Base-by-base conservation (phyloP, 1,140 invertebrate genomes). In the Monochamus saltuarius region DNA sequence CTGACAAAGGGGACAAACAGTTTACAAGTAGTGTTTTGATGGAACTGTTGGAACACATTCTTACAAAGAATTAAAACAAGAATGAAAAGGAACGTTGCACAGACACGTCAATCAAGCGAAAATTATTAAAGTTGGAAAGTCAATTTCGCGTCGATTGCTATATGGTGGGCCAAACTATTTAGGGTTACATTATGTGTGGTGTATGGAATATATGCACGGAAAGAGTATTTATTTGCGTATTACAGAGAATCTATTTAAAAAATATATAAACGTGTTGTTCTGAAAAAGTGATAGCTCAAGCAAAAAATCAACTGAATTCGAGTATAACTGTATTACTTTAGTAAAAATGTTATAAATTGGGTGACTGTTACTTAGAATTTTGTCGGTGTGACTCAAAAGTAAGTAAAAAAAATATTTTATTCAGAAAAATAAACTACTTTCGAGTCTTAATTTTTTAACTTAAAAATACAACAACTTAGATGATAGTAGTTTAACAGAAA, bases 1-100 rank as follows among this genome's bases (percentile, higher is more conserved):
- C 11, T 7, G 38, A 59, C 56, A 64, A 59, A 59, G 46, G 49
- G 39, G 46, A 49, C 56, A 51, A 60, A 53, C 53, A 19, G 38
- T 36, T 42, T 53, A 14, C 51, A 64, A 56, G 42, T 50, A 57
- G 36, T 35, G 46, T 57, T 57, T 60, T 45, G 62, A 64, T 57
- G 39, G 47, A 64, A 64, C 57, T 56, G 61, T 52, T 57, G 55
- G 55, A 64, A 59, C 53, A 49, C 62, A 64, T 64, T 64, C 62
- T 64, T 64, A 49, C 40, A 59, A 58, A 58, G 60, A 45, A 54
- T 45, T 60, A 54, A 60, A 60, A 64, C 58, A 57, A 52, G 58
- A 64, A 64, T 57, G 62, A 64, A 64, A 64, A 64, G 49, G 49
- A 59, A 64, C 51, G 53, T 56, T 51, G 49, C 50, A 45, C 51